Evolutionary conservation across 2,888 invertebrate genomes (phyloP).

Genomic region (Oasisia sp.): DNA sequence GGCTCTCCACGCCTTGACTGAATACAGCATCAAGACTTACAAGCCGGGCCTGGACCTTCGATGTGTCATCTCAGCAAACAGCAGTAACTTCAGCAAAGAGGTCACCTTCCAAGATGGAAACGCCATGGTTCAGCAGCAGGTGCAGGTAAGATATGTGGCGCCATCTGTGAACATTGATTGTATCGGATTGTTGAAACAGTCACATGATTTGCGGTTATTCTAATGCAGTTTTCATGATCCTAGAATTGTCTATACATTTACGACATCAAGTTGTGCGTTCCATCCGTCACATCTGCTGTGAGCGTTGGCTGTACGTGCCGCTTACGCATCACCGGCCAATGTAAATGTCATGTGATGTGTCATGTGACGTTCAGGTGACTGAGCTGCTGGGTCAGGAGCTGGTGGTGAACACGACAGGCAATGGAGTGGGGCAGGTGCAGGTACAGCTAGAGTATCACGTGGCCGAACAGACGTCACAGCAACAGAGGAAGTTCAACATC

Average conservation of each 20-base stretch:
- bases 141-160: background rate
- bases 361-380: background rate
- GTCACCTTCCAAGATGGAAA: background rate
- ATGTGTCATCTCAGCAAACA: background rate
- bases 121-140: constrained; percentile 12
- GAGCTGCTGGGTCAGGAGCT: background rate
- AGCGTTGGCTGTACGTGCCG: too few species aligned
- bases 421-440: background rate
- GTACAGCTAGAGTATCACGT: background rate
- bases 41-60: constrained; percentile 58
- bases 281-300: too few species aligned
- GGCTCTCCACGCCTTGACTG: constrained; percentile 72
- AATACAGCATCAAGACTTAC: constrained; percentile 69
- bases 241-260: too few species aligned
- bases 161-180: background rate
- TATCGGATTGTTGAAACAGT: background rate
- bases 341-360: background rate
- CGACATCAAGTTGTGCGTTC: background rate
- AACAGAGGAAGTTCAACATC: background rate
- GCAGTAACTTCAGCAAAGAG: background rate
- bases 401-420: constrained; percentile 7
- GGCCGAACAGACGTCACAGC: background rate
- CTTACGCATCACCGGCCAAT: background rate
- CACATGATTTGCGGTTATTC: background rate
- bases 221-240: background rate